Evolutionary conservation across 2,113 vertebrate genomes (phyloP).

Genomic region (Pipa parva): DNA sequence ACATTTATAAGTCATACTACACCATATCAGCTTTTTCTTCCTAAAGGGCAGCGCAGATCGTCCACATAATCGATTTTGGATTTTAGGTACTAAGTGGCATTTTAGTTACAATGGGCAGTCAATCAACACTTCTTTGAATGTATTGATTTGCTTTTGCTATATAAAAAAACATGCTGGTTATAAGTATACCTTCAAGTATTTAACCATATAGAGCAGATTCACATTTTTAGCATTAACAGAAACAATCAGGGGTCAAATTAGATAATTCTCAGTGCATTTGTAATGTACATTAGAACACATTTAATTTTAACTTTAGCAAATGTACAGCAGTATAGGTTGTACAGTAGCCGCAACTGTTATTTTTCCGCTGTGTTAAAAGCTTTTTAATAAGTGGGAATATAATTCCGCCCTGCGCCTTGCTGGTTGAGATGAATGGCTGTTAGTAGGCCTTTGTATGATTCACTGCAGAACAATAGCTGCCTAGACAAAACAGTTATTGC

Average conservation of each 20-base stretch:
- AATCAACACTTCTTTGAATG: no score
- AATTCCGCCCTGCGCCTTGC: background rate
- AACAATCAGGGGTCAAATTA: background rate
- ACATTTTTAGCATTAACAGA: no score
- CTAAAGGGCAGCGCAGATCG: no score
- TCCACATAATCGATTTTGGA: no score
- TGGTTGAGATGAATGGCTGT: constrained; percentile 7
- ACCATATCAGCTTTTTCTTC: no score
- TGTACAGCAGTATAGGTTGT: background rate
- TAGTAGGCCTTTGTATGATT: constrained; percentile 24
- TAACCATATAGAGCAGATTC: no score
- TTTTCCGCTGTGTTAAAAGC: constrained; percentile 22
- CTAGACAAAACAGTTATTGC: constrained; percentile 20
- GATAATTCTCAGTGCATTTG: background rate
- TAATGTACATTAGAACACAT: background rate
- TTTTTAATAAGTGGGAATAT: constrained; percentile 14
- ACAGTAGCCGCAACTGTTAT: background rate
- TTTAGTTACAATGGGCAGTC: no score
- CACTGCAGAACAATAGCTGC: constrained; percentile 17
- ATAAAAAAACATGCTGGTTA: no score
- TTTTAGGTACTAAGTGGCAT: no score
- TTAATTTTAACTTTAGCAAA: background rate
- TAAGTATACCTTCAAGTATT: no score
- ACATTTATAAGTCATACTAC: no score
- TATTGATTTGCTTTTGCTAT: no score